These are phyloP conservation scores for Rhinoderma darwinii DNA, from an alignment of 2,113 vertebrate species.

Conservation along the genomic window DNA sequence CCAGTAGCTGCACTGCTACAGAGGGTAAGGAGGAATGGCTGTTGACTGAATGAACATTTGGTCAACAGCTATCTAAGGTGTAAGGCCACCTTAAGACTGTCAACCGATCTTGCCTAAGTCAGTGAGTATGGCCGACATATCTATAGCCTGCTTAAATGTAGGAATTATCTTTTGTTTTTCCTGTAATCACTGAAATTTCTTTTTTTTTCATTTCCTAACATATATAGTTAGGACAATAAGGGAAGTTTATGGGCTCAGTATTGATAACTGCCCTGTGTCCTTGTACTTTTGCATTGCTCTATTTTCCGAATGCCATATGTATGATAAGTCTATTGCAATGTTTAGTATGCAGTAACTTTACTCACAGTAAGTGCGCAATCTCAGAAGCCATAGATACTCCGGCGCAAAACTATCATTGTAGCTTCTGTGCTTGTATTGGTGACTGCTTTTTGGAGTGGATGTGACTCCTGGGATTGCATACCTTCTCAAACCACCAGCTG, in stretches of 20 bases:
- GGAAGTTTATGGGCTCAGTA: background rate
- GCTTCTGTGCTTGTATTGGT: background rate
- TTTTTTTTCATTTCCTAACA: background rate
- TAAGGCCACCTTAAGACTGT: too few species aligned
- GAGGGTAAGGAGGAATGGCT: too few species aligned
- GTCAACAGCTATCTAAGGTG: too few species aligned
- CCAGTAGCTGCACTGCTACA: too few species aligned
- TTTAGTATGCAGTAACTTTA: background rate
- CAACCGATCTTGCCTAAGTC: background rate
- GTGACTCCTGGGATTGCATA: background rate
- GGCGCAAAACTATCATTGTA: background rate
- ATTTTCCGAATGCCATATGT: background rate
- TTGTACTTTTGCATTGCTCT: background rate
- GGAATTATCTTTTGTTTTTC: background rate
- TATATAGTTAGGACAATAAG: too few species aligned
- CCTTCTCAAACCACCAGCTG: background rate
- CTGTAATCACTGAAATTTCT: background rate
- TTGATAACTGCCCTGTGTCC: background rate
- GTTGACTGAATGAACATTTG: too few species aligned
- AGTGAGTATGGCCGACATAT: background rate
- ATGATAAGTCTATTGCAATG: background rate
- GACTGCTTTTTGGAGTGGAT: constrained; percentile 1
- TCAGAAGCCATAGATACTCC: background rate
- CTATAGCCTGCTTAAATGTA: background rate
- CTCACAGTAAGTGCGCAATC: background rate